Evolutionary conservation across 2,113 vertebrate species (phyloP), one percentile per base, ranked within the genome.

Genomic region (Solea senegalensis): DNA sequence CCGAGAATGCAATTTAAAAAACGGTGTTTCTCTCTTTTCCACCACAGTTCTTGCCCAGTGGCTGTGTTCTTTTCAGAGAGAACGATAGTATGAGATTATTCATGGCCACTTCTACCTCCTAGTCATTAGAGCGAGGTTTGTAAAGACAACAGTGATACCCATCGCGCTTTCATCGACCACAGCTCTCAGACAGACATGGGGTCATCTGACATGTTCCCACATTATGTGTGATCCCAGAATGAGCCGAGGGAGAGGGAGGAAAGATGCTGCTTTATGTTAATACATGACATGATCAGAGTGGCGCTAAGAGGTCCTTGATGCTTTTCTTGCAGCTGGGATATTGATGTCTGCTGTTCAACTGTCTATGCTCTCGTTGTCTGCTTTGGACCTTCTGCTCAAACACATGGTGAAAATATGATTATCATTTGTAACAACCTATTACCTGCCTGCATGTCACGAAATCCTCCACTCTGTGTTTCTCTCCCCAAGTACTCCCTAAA

Each of bases 111-210:
- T 78, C 50, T 82, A 44, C 52, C 43, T 57, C 49, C 21, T 45
- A 3, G 21, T 69, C 75, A 77, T 77, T 68, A 69, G 48, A 69
- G 54, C 4, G 26, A 72, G 60, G 55, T 74, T 77, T 74, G 46
- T 40, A 78, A 73, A 66, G 63, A 81, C 67, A 70, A 64, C 53
- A 78, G 78, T 88, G 50, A 78, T 80, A 71, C 40, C 69, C 54
- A 60, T 12, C 45, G 57, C 48, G 81, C 69, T 58, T 73, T 83
- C 54, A 79, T 83, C 63, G 74, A 0, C 56, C n/a, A 5, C 16
- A 12, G 56, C 65, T 71, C 68, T 83, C 58, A 65, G 66, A 48
- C 48, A 28, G 45, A 55, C 10, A 68, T 52, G 62, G 56, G 45
- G 14, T 10, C 45, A 26, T 50, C 53, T 39, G 46, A 0, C 8